phyloP scores from a whole-genome alignment of 2,888 invertebrate genomes.

The Phorcus lineatus region DNA sequence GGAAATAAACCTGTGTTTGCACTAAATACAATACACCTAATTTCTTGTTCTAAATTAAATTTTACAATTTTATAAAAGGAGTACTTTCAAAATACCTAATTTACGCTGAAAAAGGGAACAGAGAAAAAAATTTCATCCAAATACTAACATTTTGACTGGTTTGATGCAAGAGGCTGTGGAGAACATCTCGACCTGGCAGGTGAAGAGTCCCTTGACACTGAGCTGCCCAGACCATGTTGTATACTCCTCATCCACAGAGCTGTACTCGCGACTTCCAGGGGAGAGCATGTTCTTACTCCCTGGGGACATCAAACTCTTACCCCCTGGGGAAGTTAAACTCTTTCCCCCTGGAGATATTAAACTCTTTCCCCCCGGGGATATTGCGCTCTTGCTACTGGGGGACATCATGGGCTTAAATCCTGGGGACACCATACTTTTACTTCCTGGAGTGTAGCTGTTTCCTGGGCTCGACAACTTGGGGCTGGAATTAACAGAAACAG shows the following conservation, averaged over 20 bases:
- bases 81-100: no score
- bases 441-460: neutral
- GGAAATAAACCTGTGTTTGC: no score
- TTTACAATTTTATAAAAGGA: no score
- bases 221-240: constrained; percentile 47
- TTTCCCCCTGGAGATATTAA: no score
- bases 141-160: constrained; percentile 47
- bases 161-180: constrained; percentile 40
- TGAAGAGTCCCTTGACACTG: constrained; percentile 39
- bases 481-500: constrained; percentile 6
- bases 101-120: no score
- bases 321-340: no score
- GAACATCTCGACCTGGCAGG: constrained; percentile 44
- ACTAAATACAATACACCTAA: neutral
- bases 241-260: constrained; percentile 36
- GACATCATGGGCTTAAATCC: neutral
- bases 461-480: constrained; percentile 26
- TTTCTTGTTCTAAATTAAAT: neutral
- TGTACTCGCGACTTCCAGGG: no score
- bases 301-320: no score
- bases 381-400: no score
- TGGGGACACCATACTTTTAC: constrained; percentile 17
- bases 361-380: no score
- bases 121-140: neutral
- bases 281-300: no score